phyloP scores from a whole-genome alignment of 2,888 invertebrate genomes.

The Ennomos erosarius region DNA sequence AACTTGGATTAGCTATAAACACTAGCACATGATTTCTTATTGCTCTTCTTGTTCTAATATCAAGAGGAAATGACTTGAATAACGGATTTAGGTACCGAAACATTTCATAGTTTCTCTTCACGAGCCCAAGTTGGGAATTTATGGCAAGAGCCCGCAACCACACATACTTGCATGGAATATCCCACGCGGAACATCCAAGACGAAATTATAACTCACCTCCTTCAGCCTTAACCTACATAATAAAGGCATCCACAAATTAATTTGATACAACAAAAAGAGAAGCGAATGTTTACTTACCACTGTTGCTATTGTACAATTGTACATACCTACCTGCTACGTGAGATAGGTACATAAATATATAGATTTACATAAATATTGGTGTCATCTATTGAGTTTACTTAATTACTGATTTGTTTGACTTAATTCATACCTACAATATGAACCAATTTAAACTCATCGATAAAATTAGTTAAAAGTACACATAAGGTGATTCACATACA shows the following conservation, averaged over 20 bases:
- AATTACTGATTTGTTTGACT: no score
- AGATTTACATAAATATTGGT: no score
- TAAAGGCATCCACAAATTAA: conserved; percentile 9
- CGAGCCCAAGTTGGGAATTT: conserved; percentile 57
- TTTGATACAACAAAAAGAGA: conserved; percentile 6
- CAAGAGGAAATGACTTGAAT: conserved; percentile 44
- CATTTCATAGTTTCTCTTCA: conserved; percentile 59
- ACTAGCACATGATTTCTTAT: conserved; percentile 38
- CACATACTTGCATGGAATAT: conserved; percentile 42
- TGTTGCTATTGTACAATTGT: no score
- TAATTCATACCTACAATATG: no score
- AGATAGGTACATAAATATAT: no score
- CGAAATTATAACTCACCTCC: conserved; percentile 27
- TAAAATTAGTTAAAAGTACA: no score
- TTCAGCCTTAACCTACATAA: conserved; percentile 12
- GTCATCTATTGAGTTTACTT: no score
- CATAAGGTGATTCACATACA: no score
- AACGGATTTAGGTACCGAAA: conserved; percentile 49
- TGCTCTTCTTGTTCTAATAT: conserved; percentile 47
- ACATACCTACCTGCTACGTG: no score
- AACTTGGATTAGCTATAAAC: conserved; percentile 22
- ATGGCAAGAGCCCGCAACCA: conserved; percentile 51
- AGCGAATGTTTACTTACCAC: no score
- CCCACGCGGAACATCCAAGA: conserved; percentile 33
- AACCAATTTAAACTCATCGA: no score